Conservation (phyloP, 2,888 invertebrate species). For the Hypena proboscidalis region DNA sequence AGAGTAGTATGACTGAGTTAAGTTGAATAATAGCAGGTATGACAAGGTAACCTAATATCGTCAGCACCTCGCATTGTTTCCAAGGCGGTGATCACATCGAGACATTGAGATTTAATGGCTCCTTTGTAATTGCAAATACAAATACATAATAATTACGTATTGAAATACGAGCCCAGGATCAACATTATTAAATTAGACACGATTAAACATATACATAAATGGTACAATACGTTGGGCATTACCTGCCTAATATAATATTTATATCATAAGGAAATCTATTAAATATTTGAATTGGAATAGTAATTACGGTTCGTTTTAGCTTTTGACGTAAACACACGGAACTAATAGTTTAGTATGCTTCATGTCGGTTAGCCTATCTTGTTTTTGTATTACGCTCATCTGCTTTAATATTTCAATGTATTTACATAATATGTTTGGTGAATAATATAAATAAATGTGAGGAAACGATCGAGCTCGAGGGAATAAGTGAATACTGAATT, state of each 20-base stretch:
- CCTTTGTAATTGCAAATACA: conserved; percentile 5
- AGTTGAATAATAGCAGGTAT: too few relatives aligned
- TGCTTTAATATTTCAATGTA: conserved; percentile 11
- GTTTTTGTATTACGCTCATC: conserved; percentile 16
- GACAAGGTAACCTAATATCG: not conserved
- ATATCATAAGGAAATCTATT: conserved; percentile 39
- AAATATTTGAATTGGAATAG: conserved; percentile 37
- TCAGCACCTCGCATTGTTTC: conserved; percentile 5
- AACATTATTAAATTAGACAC: conserved; percentile 5
- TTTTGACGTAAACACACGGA: conserved; percentile 49
- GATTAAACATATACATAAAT: conserved; percentile 1
- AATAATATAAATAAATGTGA: conserved; percentile 16
- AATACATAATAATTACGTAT: conserved; percentile 1
- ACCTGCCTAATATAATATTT: not conserved
- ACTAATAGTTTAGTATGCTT: conserved; percentile 42
- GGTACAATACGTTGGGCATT: not conserved
- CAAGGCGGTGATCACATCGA: conserved; percentile 1
- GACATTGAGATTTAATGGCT: conserved; percentile 3
- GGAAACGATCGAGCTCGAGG: too few relatives aligned
- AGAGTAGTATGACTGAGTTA: too few relatives aligned
- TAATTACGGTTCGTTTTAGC: conserved; percentile 42
- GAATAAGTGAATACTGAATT: too few relatives aligned
- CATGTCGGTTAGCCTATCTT: conserved; percentile 27
- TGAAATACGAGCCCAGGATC: conserved; percentile 1
- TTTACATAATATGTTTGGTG: conserved; percentile 17